A percentile compares a stretch with the other conserved stretches of the same genome.
Evolutionary conservation across 2,888 invertebrate genomes (phyloP).

Genomic region (Cyclophora albipunctata): DNA sequence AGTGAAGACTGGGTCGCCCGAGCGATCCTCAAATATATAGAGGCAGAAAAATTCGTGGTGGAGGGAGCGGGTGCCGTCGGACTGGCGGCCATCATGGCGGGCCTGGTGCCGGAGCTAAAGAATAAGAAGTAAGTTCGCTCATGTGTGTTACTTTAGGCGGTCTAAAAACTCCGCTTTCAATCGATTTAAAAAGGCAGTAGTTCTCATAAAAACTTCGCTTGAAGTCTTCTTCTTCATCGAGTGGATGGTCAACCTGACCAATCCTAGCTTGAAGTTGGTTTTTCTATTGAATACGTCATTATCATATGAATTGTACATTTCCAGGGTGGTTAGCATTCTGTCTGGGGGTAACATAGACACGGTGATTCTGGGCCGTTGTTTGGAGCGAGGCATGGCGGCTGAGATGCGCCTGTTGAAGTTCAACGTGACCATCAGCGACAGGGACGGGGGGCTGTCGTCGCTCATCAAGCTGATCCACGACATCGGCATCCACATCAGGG

Average conservation of each 20-base stretch:
- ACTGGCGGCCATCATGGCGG: slow-evolving; percentile 88
- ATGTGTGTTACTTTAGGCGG: no score
- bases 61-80: slow-evolving; percentile 93
- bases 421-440: slow-evolving; percentile 83
- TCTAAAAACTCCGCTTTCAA: no score
- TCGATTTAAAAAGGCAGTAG: no score
- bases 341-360: slow-evolving; percentile 96
- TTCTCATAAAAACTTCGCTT: no score
- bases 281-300: no score
- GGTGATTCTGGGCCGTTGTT: slow-evolving; percentile 89
- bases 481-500: slow-evolving; percentile 92
- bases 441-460: slow-evolving; percentile 92
- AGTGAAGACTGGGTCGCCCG: slow-evolving; percentile 90
- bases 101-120: slow-evolving; percentile 84
- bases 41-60: slow-evolving; percentile 92
- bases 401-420: slow-evolving; percentile 82
- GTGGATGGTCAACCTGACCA: no score
- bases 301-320: slow-evolving; percentile 12
- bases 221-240: no score
- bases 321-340: slow-evolving; percentile 86
- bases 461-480: slow-evolving; percentile 84
- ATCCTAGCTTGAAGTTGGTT: no score
- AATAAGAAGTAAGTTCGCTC: slow-evolving; percentile 80
- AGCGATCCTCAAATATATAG: slow-evolving; percentile 85
- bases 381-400: slow-evolving; percentile 91